Base-by-base conservation (phyloP, 2,113 vertebrate genomes). In the Dasyurus viverrinus region DNA sequence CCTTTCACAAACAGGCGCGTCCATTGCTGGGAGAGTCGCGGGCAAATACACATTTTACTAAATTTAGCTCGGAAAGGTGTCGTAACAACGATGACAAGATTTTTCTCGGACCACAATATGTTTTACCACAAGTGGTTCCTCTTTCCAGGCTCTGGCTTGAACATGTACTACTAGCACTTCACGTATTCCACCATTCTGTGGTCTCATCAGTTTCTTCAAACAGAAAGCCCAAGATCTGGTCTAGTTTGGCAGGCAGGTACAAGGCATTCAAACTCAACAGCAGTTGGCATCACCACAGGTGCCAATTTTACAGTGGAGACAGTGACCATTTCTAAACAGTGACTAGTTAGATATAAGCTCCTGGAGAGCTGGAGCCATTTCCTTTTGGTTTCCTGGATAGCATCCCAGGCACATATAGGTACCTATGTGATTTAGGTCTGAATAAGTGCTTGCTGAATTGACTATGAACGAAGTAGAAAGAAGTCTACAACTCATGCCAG, bases 31-130 rank as follows among this genome's bases (percentile, higher is more conserved):
- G 93, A 91, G 90, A 46, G 89, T 90, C 89, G 26, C 23, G 47
- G 50, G 25, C n/a, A 26, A 92, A 91, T 46, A 89, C n/a, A 54
- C 12, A 55, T 47, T 19, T 90, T 95, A 76, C 54, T 97, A 97
- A 97, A 96, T 96, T 96, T 97, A 96, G 94, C 89, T 89, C 94
- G 91, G 26, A 92, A 68, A 36, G 96, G 92, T 97, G 91, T 95
- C 94, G 93, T 94, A 97, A 96, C 96, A 96, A 91, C 89, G 91
- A 96, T 97, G 96, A 97, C 94, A 97, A 98, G 95, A 96, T 96
- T 93, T 97, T 96, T 93, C 96, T 97, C 94, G 95, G 90, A 97
- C 97, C 97, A 89, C 97, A 98, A 24, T 89, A 90, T 94, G 54
- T 95, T 95, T 94, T 90, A 96, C 94, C 90, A 95, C 91, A 97